phyloP scores from a whole-genome alignment of 92 coral and sea anemone species.

The Epizoanthus ramosus region DNA sequence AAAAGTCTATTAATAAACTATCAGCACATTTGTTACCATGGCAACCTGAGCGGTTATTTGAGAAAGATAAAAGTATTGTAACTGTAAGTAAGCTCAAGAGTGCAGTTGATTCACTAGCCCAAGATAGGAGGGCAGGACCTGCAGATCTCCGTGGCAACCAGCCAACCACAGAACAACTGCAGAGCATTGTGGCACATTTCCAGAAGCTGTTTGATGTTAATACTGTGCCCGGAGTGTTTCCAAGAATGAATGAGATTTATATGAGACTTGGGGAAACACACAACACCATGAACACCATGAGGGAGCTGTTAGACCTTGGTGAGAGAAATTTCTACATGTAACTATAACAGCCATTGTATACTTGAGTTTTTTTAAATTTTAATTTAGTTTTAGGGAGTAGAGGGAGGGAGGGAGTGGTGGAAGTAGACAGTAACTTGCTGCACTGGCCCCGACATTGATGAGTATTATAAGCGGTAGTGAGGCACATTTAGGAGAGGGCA shows the following conservation, averaged over 20 bases:
- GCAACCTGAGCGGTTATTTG: constrained; percentile 76
- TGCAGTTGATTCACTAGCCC: constrained; percentile 64
- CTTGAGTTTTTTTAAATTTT: neutral
- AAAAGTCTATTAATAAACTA: constrained; percentile 66
- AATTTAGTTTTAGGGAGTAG: too few species aligned
- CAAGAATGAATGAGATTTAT: constrained; percentile 95
- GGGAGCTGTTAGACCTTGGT: constrained; percentile 86
- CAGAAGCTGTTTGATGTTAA: constrained; percentile 92
- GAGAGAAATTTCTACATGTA: constrained; percentile 19
- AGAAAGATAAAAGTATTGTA: constrained; percentile 52
- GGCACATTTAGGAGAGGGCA: too few species aligned
- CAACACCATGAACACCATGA: constrained; percentile 91
- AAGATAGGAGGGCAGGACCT: constrained; percentile 78
- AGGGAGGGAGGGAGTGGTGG: too few species aligned
- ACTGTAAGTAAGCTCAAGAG: constrained; percentile 67
- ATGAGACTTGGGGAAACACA: constrained; percentile 88
- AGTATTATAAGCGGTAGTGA: too few species aligned
- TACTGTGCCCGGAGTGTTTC: constrained; percentile 84
- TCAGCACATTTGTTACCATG: constrained; percentile 80
- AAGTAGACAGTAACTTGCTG: too few species aligned
- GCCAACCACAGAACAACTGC: constrained; percentile 74
- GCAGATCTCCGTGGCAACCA: constrained; percentile 72
- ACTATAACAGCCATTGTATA: neutral
- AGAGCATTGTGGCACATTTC: constrained; percentile 91
- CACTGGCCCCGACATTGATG: too few species aligned